Base-by-base conservation (phyloP, 2,797 vertebrate species). In the Pseudotriccus pelzelni region DNA sequence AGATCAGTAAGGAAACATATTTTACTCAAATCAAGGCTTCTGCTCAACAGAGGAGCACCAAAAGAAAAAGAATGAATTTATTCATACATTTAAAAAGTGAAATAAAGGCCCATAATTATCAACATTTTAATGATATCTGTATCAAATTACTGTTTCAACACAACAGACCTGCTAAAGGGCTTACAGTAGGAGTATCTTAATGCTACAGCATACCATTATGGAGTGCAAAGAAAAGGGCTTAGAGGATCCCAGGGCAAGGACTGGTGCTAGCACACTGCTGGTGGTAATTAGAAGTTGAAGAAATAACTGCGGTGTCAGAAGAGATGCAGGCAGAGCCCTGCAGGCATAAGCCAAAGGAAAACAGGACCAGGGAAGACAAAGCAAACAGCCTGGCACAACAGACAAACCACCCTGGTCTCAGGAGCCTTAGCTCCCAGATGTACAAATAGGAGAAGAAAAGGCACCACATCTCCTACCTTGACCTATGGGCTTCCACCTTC, bases 321-420 rank as follows among this genome's bases (percentile, higher is more conserved):
- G 43, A 39, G 46, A 7, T 4, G 24, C 22, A 34, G 47, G 19
- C 43, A 83, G 15, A 59, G 44, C 52, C 44, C 13, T 28, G 34
- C 6, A 44, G 43, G 68, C 59, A 89, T 22, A 9, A 77, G 36
- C 4, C 68, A 49, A 24, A 73, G 59, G 63, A 37, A 66, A 89
- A 73, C 34, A n/a, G 28, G 5, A 52, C 4, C 19, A 59, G 0
- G 0, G 24, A 79, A 50, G 7, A 59, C 46, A 80, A 55, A 67
- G 55, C 6, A 1, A 58, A 46, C 9, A 66, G 9, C n/a, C 74
- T 47, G 37, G 16, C 8, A 18, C 23, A 24, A 25, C 7, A 73
- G 43, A 22, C 4, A 0, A 5, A 17, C 2, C 39, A 15, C 44
- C 25, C 39, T 21, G 11, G 2, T 14, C 41, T 52, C 1, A 0